Conservation (phyloP, 64 coral and sea anemone genomes). For the Montipora sp. region DNA sequence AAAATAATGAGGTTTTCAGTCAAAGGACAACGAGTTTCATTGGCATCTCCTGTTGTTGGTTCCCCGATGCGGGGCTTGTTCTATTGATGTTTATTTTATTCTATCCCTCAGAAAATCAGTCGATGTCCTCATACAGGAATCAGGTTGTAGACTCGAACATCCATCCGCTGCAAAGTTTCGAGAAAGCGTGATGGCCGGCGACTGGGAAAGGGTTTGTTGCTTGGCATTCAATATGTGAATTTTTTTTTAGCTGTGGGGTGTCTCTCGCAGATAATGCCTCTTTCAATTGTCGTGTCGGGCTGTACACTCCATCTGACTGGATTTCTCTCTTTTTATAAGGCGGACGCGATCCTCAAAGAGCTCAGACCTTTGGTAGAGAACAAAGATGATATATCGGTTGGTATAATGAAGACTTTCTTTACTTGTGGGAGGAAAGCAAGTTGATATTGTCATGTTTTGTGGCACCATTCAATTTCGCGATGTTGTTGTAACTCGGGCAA, state of each 20-base stretch:
- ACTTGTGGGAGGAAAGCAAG: not conserved
- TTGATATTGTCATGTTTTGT: not conserved
- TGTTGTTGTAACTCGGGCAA: constrained; percentile 11
- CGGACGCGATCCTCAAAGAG: constrained; percentile 97
- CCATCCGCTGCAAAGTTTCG: constrained; percentile 97
- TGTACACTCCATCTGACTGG: constrained; percentile 50
- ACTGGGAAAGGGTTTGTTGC: constrained; percentile 95
- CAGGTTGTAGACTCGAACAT: constrained; percentile 99
- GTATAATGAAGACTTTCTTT: constrained; percentile 37
- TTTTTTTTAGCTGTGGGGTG: constrained; percentile 57
- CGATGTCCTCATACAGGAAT: constrained; percentile 93
- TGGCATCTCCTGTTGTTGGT: constrained; percentile 62
- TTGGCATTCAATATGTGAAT: constrained; percentile 55
- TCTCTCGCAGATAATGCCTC: constrained; percentile 48
- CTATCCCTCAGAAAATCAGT: constrained; percentile 94
- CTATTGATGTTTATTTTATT: constrained; percentile 68
- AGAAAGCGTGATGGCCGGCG: constrained; percentile 94
- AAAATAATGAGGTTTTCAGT: constrained; percentile 46
- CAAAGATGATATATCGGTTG: constrained; percentile 94
- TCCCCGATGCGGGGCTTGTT: constrained; percentile 34
- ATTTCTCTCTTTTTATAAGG: constrained; percentile 73
- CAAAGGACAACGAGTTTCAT: constrained; percentile 62
- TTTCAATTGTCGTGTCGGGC: constrained; percentile 33
- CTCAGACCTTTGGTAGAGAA: constrained; percentile 83
- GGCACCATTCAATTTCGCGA: constrained; percentile 9